These are phyloP conservation scores for Conus ventricosus DNA, from an alignment of 1,140 invertebrate species.

Conservation along the genomic window DNA sequence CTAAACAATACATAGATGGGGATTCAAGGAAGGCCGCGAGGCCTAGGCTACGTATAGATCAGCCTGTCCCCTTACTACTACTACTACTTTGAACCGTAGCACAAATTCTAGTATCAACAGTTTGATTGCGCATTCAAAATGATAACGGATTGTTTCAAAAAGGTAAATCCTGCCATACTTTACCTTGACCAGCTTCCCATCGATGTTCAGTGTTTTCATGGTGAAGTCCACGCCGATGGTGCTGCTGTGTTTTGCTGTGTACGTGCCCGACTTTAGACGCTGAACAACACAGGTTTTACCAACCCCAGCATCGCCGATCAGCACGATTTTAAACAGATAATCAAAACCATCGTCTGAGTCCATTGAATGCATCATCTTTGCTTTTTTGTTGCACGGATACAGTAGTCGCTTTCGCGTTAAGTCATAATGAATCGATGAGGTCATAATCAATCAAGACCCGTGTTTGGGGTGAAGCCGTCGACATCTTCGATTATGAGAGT, in stretches of 20 bases:
- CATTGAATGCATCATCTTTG: conserved; percentile 53
- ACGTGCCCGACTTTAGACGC: conserved; percentile 93
- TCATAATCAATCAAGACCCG: background rate
- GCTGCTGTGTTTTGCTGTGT: conserved; percentile 92
- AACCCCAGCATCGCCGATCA: conserved; percentile 74
- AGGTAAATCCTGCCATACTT: conserved; percentile 41
- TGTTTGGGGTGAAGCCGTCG: too few relatives aligned
- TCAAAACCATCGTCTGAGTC: conserved; percentile 72
- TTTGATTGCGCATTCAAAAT: too few relatives aligned
- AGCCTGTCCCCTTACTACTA: too few relatives aligned
- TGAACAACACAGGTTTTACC: conserved; percentile 81
- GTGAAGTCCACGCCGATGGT: conserved; percentile 98
- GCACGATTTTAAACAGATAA: conserved; percentile 73
- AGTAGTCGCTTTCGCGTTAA: background rate
- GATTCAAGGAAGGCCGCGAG: too few relatives aligned
- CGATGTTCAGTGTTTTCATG: conserved; percentile 95
- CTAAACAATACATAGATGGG: too few relatives aligned
- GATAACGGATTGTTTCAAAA: too few relatives aligned
- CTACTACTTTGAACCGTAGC: too few relatives aligned
- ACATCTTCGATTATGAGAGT: background rate
- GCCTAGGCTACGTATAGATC: too few relatives aligned
- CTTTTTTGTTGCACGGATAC: background rate
- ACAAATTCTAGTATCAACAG: too few relatives aligned
- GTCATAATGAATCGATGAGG: background rate
- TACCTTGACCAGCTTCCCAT: conserved; percentile 95